These are phyloP conservation scores for Hypanus sabinus DNA, from an alignment of 2,113 vertebrate species.

Conservation along the genomic window DNA sequence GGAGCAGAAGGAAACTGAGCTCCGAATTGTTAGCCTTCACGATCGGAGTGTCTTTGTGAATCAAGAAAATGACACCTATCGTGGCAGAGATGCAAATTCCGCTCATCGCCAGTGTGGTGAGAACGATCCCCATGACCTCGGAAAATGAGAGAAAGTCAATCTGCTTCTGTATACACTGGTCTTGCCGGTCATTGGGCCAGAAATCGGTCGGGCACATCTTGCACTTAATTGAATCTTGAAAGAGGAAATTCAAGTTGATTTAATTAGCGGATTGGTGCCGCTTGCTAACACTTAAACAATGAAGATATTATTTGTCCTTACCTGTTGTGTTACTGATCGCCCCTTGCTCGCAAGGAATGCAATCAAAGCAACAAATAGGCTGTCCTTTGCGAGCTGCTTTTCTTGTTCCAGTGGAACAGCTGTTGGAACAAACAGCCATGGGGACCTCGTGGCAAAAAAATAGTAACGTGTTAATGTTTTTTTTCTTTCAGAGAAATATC, in stretches of 20 bases:
- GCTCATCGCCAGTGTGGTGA: neutral
- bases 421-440: neutral
- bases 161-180: neutral
- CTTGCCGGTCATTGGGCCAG: neutral
- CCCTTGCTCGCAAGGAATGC: too few species aligned
- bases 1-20: neutral
- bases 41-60: neutral
- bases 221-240: neutral
- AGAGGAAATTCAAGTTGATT: neutral
- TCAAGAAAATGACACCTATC: neutral
- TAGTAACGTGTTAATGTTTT: neutral
- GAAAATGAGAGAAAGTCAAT: neutral
- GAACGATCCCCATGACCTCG: neutral
- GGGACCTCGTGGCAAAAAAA: neutral
- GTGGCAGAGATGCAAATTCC: neutral
- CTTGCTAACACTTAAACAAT: neutral
- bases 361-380: too few species aligned
- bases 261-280: neutral
- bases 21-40: constrained; percentile 23
- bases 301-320: too few species aligned
- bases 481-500: too few species aligned
- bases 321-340: too few species aligned
- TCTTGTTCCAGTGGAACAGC: neutral
- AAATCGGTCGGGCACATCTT: neutral
- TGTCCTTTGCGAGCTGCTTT: too few species aligned